Evolutionary conservation across 2,888 invertebrate species (phyloP), one percentile per base, ranked within the genome.

Genomic region (Brenthis ino): DNA sequence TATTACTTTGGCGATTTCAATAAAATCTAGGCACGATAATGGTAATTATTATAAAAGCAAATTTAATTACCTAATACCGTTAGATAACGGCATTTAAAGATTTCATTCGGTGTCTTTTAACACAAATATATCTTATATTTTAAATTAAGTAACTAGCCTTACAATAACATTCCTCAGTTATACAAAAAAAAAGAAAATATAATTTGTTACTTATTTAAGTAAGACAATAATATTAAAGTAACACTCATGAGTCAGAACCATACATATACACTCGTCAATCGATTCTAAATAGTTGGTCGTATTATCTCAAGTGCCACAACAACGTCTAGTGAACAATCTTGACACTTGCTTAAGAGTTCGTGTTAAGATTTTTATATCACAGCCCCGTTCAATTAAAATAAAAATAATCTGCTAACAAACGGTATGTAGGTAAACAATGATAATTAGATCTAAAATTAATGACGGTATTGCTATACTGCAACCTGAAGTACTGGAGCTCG

Each of bases 21-120:
- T 82, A 79, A 77, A 77, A 81, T 85, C 87, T 87, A 88, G 89
- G 89, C 89, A 89, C 88, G 84, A 83, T 77, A 84, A 82, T 83
- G 86, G 85, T 80, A 79, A 82, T 80, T 66, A 68, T 60, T 61
- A 67, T 66, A 70, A 72, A 72, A 70, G 70, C 70, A 68, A n/a
- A 56, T 37, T 61, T 65, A 64, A 66, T 60, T 48, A 64, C 48
- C 28, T 28, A 56, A 51, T 14, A 47, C 47, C 24, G 14, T 11
- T 55, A 55, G 16, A 16, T 16, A 37, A 3, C 37, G 50, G 50
- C 55, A 57, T 28, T 50, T 37, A 43, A 37, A 33, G 50, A 48
- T 58, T 60, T 28, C 47, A 14, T 47, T 24, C 48, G n/a, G 48
- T 48, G 50, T 24, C 20, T 47, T 47, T 24, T 14, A 24, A 20